Conservation (phyloP, 2,797 vertebrate genomes). For the Alosa sapidissima region DNA sequence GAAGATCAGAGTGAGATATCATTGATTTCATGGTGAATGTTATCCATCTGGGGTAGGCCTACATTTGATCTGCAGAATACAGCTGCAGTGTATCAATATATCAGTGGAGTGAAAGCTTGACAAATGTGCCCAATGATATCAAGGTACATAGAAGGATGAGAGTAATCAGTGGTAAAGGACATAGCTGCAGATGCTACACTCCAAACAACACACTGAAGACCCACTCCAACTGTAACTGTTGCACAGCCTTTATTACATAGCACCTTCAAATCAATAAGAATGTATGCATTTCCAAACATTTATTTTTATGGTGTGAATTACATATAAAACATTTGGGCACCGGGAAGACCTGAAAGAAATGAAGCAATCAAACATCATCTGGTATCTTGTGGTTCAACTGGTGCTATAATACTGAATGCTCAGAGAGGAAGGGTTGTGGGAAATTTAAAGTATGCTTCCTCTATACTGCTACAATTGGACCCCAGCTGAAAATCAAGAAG, state of each 20-base stretch:
- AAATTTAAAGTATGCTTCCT: constrained; percentile 1
- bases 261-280: background rate
- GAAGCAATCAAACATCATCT: background rate
- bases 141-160: background rate
- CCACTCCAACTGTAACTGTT: background rate
- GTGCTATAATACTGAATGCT: background rate
- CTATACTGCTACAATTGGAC: background rate
- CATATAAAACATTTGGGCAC: background rate
- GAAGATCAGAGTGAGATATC: background rate
- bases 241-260: background rate
- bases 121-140: background rate
- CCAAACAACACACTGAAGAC: background rate
- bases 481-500: background rate
- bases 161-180: background rate
- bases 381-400: background rate
- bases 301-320: background rate
- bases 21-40: background rate
- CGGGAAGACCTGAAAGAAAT: background rate
- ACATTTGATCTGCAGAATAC: background rate
- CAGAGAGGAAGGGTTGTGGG: background rate
- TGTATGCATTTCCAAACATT: background rate
- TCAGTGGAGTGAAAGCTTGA: background rate
- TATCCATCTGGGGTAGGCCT: background rate
- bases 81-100: background rate
- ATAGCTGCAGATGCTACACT: background rate